Evolutionary conservation across 2,888 invertebrate genomes (phyloP), one percentile per base, ranked within the genome.

Genomic region (Drosophila multiciliata): DNA sequence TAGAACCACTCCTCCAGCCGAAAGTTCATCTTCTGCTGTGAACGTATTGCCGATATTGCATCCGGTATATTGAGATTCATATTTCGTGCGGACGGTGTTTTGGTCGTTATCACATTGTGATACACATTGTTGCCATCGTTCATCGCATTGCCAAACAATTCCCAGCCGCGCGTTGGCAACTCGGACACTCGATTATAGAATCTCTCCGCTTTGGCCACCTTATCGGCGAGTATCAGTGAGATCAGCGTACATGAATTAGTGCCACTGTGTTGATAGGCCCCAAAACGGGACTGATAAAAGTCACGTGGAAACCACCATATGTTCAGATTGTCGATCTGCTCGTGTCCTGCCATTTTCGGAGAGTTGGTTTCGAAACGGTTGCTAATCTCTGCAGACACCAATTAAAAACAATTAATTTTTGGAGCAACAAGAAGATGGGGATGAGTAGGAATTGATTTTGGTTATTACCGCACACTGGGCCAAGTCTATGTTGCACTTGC

Each of bases 221-320:
- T 93, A 58, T 93, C 91, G 35, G 95, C 95, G 69, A 95, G 92
- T 58, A 95, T 92, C 29, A 95, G 90, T 45, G 94, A 95, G 79
- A 95, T 95, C 61, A 95, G 91, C 1, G 95, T 95, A 77, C 95
- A 95, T 9, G 95, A 95, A 90, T 95, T 94, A 78, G 95, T 95
- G 60, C 94, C 95, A 91, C 89, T 93, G 61, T 91, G 87, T 66
- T 93, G 92, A 80, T 92, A 92, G 66, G 93, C 92, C 67, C 94
- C 95, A 88, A 94, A 95, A 59, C 93, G 93, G 52, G 94, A 94
- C 90, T 95, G 95, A 2, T 94, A 94, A 86, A 95, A 95, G 80
- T 94, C 93, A 36, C 92, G 90, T 60, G 94, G 94, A 80, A 95
- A 95, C 95, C 95, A 95, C 88, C 92, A 94, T 66, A 94, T 91